Evolutionary conservation across 1,140 invertebrate species (phyloP).

Genomic region (Meteorus sp.): DNA sequence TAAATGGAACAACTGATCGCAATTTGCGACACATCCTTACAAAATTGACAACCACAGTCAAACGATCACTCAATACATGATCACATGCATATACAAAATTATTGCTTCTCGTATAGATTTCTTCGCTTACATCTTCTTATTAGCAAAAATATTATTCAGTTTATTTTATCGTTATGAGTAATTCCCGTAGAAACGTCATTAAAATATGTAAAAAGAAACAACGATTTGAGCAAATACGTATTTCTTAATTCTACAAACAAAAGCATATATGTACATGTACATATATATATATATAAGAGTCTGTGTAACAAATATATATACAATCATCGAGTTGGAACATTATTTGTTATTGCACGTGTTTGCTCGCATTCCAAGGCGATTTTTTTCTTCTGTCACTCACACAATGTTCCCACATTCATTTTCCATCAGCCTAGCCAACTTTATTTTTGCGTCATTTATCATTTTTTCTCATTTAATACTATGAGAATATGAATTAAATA

Average conservation of each 20-base stretch:
- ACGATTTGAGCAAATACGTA: constrained; percentile 56
- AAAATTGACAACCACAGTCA: too few relatives aligned
- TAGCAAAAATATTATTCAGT: constrained; percentile 56
- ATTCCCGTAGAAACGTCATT: constrained; percentile 48
- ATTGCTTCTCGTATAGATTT: constrained; percentile 5
- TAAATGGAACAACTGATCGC: too few relatives aligned
- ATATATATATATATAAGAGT: too few relatives aligned
- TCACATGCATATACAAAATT: too few relatives aligned
- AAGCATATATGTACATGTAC: constrained; percentile 1
- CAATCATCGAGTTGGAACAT: constrained; percentile 41
- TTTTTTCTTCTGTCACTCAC: not conserved
- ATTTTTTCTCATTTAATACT: not conserved
- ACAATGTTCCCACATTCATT: not conserved
- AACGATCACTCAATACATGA: too few relatives aligned
- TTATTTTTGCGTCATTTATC: not conserved
- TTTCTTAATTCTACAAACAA: constrained; percentile 39
- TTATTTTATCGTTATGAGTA: constrained; percentile 42
- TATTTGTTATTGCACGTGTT: constrained; percentile 53
- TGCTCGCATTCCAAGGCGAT: constrained; percentile 34
- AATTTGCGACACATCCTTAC: too few relatives aligned
- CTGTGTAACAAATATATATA: too few relatives aligned
- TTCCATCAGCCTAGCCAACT: too few relatives aligned
- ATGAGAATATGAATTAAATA: too few relatives aligned
- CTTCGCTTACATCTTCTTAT: constrained; percentile 25
- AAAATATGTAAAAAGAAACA: constrained; percentile 57